phyloP scores from a whole-genome alignment of 2,888 invertebrate species.

The Sinodicranocentrus sp. region DNA sequence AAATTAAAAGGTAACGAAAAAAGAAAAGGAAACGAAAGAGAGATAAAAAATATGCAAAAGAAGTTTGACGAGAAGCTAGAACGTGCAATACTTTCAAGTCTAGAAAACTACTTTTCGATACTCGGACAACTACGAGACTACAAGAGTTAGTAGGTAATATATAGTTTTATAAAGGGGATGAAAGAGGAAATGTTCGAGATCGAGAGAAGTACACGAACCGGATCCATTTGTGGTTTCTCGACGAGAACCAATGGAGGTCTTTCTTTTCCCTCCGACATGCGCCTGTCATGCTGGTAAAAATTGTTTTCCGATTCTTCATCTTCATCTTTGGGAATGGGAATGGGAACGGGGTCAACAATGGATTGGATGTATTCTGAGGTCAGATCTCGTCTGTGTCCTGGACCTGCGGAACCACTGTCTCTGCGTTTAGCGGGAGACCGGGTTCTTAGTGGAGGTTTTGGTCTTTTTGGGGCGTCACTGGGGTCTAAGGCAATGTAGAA shows the following conservation, averaged over 20 bases:
- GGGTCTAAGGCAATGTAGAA: conserved; percentile 97
- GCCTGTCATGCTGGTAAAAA: conserved; percentile 34
- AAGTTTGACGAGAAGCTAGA: conserved; percentile 34
- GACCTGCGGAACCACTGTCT: conserved; percentile 41
- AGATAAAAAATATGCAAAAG: conserved; percentile 28
- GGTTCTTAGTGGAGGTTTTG: conserved; percentile 89
- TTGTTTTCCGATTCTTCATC: conserved; percentile 61
- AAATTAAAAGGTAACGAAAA: conserved; percentile 40
- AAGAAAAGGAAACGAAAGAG: conserved; percentile 32
- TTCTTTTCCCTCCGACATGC: conserved; percentile 35
- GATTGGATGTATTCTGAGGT: conserved; percentile 75
- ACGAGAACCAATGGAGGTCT: conserved; percentile 74
- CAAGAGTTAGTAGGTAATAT: background rate
- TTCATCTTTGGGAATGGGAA: conserved; percentile 57
- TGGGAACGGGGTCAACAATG: conserved; percentile 72
- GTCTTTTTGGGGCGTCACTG: conserved; percentile 91
- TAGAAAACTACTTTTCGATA: background rate
- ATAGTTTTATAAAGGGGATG: background rate
- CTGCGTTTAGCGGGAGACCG: conserved; percentile 74
- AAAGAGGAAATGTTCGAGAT: conserved; percentile 1
- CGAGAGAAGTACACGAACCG: conserved; percentile 68
- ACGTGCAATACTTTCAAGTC: conserved; percentile 51
- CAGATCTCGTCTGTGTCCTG: conserved; percentile 67
- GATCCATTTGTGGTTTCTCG: conserved; percentile 74
- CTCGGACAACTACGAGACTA: conserved; percentile 43